Evolutionary conservation across 1,140 invertebrate species (phyloP).

Genomic region (Drosophila paulistorum): DNA sequence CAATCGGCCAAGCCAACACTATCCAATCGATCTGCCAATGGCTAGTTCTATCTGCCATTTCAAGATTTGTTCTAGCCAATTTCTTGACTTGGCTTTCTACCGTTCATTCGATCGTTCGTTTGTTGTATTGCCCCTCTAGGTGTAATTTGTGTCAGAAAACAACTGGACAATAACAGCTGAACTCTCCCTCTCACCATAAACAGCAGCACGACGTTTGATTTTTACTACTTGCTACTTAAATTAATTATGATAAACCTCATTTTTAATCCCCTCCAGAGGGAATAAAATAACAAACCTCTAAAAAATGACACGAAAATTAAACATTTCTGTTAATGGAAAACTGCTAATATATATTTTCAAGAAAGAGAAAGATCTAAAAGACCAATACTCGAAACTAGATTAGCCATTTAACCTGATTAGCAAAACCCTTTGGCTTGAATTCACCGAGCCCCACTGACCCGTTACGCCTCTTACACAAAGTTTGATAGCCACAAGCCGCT

Average conservation of each 20-base stretch:
- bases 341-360: too few relatives aligned
- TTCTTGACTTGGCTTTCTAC: constrained; percentile 53
- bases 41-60: constrained; percentile 40
- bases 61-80: constrained; percentile 64
- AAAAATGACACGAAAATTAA: too few relatives aligned
- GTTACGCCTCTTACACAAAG: neutral
- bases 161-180: constrained; percentile 3
- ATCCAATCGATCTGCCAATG: constrained; percentile 30
- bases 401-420: constrained; percentile 68
- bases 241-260: neutral
- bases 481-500: constrained; percentile 20
- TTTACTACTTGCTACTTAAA: too few relatives aligned
- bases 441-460: constrained; percentile 13
- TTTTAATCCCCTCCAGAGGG: neutral
- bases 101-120: constrained; percentile 14
- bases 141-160: constrained; percentile 63
- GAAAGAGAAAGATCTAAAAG: neutral
- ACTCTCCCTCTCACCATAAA: neutral
- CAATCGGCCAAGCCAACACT: neutral
- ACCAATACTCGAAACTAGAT: constrained; percentile 39
- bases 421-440: constrained; percentile 1
- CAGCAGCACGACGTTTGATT: too few relatives aligned
- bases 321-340: too few relatives aligned
- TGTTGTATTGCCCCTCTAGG: constrained; percentile 9
- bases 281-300: constrained; percentile 17